phyloP scores from a whole-genome alignment of 2,797 vertebrate genomes.

The Halcyon smyrnensis region DNA sequence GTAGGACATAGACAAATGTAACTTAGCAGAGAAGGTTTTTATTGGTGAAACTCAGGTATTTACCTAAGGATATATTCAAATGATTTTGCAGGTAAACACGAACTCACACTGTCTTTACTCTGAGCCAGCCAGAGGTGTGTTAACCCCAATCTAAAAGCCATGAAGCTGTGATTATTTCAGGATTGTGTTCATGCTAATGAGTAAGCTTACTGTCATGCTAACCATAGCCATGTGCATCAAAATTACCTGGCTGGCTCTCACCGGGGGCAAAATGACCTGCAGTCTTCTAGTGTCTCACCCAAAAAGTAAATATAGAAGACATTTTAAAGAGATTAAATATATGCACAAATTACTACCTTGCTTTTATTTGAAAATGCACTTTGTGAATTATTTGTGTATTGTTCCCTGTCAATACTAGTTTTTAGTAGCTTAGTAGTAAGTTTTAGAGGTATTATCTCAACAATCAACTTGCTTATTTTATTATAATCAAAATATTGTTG shows the following conservation, averaged over 20 bases:
- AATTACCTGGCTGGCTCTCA: not conserved
- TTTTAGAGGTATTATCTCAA: not conserved
- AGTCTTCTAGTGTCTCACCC: not conserved
- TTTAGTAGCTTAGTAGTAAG: not conserved
- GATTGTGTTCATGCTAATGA: not conserved
- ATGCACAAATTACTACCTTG: not conserved
- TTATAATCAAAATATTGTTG: not conserved
- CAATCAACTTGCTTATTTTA: not conserved
- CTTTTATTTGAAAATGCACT: not conserved
- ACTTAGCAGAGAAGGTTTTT: not conserved
- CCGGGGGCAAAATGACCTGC: rapidly evolving
- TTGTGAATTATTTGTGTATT: not conserved
- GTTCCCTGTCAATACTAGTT: not conserved
- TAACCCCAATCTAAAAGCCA: not conserved
- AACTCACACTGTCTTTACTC: not conserved
- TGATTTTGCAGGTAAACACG: not conserved
- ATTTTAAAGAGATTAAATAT: not conserved
- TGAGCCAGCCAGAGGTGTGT: not conserved
- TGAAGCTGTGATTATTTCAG: not conserved
- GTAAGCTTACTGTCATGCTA: not conserved
- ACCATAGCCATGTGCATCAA: not conserved
- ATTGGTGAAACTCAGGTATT: not conserved
- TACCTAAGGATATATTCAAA: not conserved
- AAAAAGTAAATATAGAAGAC: not conserved
- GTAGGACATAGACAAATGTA: not conserved